A percentile compares a stretch with the other conserved stretches of the same genome.
Conservation (phyloP, 2,797 vertebrate species). For the Pristis pectinata region DNA sequence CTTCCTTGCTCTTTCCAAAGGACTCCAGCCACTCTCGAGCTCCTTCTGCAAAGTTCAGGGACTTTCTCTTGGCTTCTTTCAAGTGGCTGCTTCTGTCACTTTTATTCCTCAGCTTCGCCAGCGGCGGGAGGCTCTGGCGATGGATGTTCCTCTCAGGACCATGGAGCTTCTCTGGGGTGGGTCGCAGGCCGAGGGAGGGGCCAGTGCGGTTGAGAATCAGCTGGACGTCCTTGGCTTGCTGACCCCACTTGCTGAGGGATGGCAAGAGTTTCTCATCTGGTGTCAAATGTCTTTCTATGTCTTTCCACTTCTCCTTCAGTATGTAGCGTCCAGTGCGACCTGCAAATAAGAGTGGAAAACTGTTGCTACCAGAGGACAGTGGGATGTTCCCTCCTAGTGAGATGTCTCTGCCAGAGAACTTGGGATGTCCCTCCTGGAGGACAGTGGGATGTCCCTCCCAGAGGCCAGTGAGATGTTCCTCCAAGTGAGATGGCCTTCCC, state of each 20-base stretch:
- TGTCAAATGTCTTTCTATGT: conserved; percentile 59
- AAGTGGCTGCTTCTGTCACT: conserved; percentile 45
- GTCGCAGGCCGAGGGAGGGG: conserved; percentile 47
- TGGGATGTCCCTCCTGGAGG: no score
- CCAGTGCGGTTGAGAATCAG: conserved; percentile 58
- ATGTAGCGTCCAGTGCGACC: conserved; percentile 67
- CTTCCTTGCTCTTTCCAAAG: conserved; percentile 57
- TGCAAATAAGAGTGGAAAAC: conserved; percentile 40
- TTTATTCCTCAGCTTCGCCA: conserved; percentile 48
- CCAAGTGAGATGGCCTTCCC: no score
- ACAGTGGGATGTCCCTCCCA: no score
- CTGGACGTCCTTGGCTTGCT: conserved; percentile 62
- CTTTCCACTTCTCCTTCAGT: conserved; percentile 64
- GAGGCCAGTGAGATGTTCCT: no score
- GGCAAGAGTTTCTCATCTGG: conserved; percentile 58
- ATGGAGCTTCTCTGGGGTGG: conserved; percentile 47
- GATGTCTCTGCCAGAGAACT: no score
- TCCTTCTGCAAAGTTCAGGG: conserved; percentile 64
- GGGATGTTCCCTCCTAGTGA: no score
- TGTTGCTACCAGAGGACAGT: no score
- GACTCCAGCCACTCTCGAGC: conserved; percentile 68
- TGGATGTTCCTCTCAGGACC: conserved; percentile 50
- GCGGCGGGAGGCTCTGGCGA: conserved; percentile 60
- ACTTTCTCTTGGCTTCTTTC: conserved; percentile 64
- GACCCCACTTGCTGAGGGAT: conserved; percentile 61